Base-by-base conservation (phyloP, 2,888 invertebrate genomes). In the Idaea straminata region DNA sequence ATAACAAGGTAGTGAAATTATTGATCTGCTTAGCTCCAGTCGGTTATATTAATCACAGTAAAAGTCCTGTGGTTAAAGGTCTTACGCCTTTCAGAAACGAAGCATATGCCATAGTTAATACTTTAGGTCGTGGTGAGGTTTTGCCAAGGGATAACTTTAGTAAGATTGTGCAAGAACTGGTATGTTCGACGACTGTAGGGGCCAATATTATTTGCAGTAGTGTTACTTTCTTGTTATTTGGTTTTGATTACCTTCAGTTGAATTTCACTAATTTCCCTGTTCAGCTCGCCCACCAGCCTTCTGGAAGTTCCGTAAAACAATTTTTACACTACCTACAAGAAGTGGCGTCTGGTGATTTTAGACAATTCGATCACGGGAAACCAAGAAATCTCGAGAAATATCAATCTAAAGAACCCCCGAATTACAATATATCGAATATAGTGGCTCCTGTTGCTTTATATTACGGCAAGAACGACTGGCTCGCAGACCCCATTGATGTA, bases 11-110 rank as follows among this genome's bases (percentile, higher is more conserved):
- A 82, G 88, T 96, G 7, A 82, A 85, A 6, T 83, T 91, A 0
- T 93, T 94, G 88, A 90, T 94, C 70, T 93, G 94, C 3, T 77
- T 96, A 68, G 95, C 95, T 0, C 95, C 96, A 0, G 91, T 95
- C 5, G 94, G 94, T 0, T 95, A 88, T 73, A 80, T 94, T 66
- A 81, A 84, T n/a, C 87, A 94, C 68, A 82, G 93, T 70, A 85
- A 71, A 34, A 80, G 78, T 61, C 77, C 80, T 7, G 3, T 69
- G 0, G 34, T 65, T 3, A 60, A 4, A 36, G 36, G 6, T 36
- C 36, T 36, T 4, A 62, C 62, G 10, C 64, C 61, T 0, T 57
- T 69, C 5, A 62, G 57, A 6, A 3, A 65, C 2, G 16, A 35
- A 15, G 36, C 47, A 7, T 61, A 38, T 7, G 5, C 10, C 4